Evolutionary conservation across 2,888 invertebrate species (phyloP).

Genomic region (Hyles lineata): DNA sequence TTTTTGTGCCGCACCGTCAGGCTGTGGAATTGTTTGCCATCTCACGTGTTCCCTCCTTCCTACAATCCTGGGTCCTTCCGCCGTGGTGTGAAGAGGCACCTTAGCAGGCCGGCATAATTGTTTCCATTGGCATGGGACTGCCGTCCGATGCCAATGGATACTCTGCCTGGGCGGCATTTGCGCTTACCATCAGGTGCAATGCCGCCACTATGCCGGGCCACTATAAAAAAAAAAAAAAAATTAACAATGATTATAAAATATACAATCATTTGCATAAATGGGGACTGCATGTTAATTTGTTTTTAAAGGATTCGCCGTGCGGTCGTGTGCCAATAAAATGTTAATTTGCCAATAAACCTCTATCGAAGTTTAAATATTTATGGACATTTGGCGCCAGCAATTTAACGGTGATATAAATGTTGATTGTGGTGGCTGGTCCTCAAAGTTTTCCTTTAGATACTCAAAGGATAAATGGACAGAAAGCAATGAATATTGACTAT

Average conservation of each 20-base stretch:
- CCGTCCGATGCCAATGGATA: no score
- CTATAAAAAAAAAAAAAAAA: no score
- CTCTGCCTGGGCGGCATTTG: no score
- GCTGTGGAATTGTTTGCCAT: no score
- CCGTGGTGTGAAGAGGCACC: no score
- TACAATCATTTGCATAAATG: slow-evolving; percentile 10
- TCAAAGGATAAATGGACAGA: not conserved
- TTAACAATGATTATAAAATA: slow-evolving; percentile 22
- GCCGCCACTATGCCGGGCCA: no score
- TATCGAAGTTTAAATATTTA: slow-evolving; percentile 24
- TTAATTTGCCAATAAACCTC: slow-evolving; percentile 22
- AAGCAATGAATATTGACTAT: not conserved
- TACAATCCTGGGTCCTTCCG: no score
- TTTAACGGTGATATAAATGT: slow-evolving; percentile 26
- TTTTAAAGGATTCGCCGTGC: slow-evolving; percentile 12
- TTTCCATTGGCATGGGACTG: no score
- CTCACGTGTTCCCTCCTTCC: no score
- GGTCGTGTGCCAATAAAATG: slow-evolving; percentile 23
- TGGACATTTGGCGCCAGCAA: slow-evolving; percentile 25
- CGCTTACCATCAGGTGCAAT: no score
- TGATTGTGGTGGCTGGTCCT: not conserved
- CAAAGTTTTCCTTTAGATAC: not conserved
- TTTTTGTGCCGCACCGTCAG: no score
- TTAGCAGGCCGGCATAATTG: no score
- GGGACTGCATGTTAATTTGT: slow-evolving; percentile 7